phyloP scores from a whole-genome alignment of 2,113 vertebrate genomes.

The Platichthys stellatus region DNA sequence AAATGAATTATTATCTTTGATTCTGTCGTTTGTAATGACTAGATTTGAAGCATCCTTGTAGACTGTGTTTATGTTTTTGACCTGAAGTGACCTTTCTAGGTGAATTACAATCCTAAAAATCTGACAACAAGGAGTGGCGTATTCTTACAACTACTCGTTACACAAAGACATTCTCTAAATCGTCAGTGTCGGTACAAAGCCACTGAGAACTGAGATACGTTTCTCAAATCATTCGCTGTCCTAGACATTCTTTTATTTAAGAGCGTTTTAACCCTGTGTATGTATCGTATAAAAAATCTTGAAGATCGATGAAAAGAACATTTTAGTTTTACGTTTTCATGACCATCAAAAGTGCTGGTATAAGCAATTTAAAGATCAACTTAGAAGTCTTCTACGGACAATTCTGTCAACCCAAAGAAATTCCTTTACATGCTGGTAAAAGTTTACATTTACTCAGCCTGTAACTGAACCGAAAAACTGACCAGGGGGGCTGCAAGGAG shows the following conservation, averaged over 20 bases:
- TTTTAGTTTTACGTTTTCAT: constrained; percentile 17
- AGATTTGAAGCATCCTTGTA: constrained; percentile 60
- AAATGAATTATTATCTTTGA: constrained; percentile 31
- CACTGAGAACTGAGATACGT: constrained; percentile 33
- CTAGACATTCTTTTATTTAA: constrained; percentile 66
- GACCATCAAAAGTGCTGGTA: constrained; percentile 73
- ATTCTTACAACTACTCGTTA: constrained; percentile 48
- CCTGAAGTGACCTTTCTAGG: constrained; percentile 49
- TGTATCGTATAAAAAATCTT: constrained; percentile 56
- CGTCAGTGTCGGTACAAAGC: constrained; percentile 60
- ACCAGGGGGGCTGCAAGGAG: constrained; percentile 14
- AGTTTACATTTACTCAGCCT: constrained; percentile 21
- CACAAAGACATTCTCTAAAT: constrained; percentile 69
- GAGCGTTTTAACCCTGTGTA: constrained; percentile 60
- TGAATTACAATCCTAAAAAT: constrained; percentile 50
- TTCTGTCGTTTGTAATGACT: constrained; percentile 67
- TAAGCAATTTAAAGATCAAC: constrained; percentile 28
- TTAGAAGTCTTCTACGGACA: constrained; percentile 36
- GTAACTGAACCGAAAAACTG: constrained; percentile 25
- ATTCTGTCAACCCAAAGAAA: constrained; percentile 47
- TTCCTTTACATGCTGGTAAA: constrained; percentile 61
- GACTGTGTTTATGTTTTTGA: constrained; percentile 46
- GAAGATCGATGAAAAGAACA: constrained; percentile 45
- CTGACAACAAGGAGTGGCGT: constrained; percentile 66
- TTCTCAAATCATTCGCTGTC: constrained; percentile 52